Conservation (phyloP, 2,888 invertebrate genomes). For the Dicranocentrus wangi region DNA sequence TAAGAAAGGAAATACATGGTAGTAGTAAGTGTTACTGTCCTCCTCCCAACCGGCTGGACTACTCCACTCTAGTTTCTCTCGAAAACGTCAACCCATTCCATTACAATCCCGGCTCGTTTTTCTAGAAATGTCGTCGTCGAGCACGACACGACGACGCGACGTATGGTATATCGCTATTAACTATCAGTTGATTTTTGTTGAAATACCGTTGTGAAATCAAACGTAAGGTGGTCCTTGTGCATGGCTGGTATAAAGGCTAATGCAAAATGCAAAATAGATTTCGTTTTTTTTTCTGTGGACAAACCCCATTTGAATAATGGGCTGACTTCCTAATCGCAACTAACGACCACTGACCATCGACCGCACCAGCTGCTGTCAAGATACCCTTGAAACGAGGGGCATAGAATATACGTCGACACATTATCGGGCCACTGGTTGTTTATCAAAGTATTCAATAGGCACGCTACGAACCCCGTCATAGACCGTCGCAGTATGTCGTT, state of each 20-base stretch:
- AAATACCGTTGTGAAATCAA: too few species aligned
- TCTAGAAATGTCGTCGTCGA: not conserved
- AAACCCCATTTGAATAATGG: not conserved
- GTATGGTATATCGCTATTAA: not conserved
- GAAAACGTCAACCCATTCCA: not conserved
- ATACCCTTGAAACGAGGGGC: not conserved
- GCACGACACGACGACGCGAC: not conserved
- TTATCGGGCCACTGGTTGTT: not conserved
- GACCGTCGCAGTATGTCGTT: too few species aligned
- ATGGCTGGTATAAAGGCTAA: conserved; percentile 35
- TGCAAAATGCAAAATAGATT: conserved; percentile 51
- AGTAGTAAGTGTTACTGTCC: not conserved
- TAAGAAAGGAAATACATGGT: not conserved
- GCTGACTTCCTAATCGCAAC: not conserved
- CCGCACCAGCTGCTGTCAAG: not conserved
- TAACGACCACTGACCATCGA: not conserved
- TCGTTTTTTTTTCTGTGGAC: not conserved
- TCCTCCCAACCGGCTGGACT: too few species aligned
- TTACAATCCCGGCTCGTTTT: not conserved
- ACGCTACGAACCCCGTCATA: not conserved
- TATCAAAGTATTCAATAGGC: not conserved
- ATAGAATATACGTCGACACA: not conserved
- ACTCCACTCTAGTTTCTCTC: too few species aligned
- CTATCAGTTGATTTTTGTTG: not conserved
- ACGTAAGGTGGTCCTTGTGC: conserved; percentile 13